These are phyloP conservation scores for Microplitis deprimator DNA, from an alignment of 2,888 invertebrate genomes.

Conservation along the genomic window DNA sequence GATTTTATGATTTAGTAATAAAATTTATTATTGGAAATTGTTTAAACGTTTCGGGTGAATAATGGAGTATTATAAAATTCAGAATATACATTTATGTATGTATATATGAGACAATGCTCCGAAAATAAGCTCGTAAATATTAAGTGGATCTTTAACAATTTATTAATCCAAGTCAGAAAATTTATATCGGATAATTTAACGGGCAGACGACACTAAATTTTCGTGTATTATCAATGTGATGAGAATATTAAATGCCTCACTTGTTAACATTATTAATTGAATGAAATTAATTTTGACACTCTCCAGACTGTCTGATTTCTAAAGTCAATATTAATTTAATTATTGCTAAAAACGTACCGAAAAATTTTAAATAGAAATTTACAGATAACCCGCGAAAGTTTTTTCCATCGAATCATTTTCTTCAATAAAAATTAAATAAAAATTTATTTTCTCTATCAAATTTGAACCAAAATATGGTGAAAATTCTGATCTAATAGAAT, in stretches of 20 bases:
- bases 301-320: not conserved
- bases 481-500: too few relatives aligned
- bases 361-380: too few relatives aligned
- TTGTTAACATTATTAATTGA: not conserved
- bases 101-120: not conserved
- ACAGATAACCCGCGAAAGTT: too few relatives aligned
- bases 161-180: not conserved
- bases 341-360: too few relatives aligned
- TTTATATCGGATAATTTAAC: not conserved
- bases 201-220: not conserved
- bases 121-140: not conserved
- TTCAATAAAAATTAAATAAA: too few relatives aligned
- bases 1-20: not conserved
- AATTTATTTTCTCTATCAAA: too few relatives aligned
- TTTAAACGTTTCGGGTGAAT: not conserved
- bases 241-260: not conserved
- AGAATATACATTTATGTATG: not conserved
- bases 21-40: not conserved
- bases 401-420: too few relatives aligned
- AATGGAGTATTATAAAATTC: not conserved
- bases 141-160: not conserved
- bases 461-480: too few relatives aligned
- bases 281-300: not conserved
- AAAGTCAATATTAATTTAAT: not conserved
- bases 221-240: not conserved